Evolutionary conservation across 2,797 vertebrate genomes (phyloP).

Genomic region (Kryptopterus vitreolus): DNA sequence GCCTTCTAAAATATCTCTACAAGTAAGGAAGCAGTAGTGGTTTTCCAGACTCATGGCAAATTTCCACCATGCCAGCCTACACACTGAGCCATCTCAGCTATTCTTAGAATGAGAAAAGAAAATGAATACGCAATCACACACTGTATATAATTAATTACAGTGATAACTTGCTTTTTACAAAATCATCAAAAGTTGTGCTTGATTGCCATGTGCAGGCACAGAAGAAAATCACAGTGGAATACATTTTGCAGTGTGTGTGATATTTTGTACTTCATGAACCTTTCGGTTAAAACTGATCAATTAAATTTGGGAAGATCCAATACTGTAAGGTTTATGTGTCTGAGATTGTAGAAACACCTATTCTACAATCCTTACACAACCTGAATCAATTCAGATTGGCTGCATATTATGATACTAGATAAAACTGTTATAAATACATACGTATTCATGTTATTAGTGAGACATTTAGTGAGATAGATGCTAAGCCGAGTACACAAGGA

Average conservation of each 20-base stretch:
- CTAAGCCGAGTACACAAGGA: background rate
- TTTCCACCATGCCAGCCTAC: background rate
- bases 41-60: constrained; percentile 19
- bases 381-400: background rate
- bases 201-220: background rate
- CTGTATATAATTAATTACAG: constrained; percentile 26
- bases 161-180: constrained; percentile 11
- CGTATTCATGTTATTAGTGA: background rate
- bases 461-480: background rate
- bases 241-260: background rate
- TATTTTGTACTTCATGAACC: background rate
- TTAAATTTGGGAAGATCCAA: background rate
- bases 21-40: background rate
- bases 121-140: constrained; percentile 22
- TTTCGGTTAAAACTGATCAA: no score
- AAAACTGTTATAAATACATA: constrained; percentile 41
- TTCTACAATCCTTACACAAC: background rate
- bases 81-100: constrained; percentile 30
- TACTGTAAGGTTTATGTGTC: background rate
- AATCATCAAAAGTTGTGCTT: constrained; percentile 13
- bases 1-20: constrained; percentile 3
- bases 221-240: constrained; percentile 1
- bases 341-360: background rate
- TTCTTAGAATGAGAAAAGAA: constrained; percentile 8
- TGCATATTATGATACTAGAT: constrained; percentile 32